phyloP scores from a whole-genome alignment of 2,113 vertebrate genomes.

The Gavia stellata region DNA sequence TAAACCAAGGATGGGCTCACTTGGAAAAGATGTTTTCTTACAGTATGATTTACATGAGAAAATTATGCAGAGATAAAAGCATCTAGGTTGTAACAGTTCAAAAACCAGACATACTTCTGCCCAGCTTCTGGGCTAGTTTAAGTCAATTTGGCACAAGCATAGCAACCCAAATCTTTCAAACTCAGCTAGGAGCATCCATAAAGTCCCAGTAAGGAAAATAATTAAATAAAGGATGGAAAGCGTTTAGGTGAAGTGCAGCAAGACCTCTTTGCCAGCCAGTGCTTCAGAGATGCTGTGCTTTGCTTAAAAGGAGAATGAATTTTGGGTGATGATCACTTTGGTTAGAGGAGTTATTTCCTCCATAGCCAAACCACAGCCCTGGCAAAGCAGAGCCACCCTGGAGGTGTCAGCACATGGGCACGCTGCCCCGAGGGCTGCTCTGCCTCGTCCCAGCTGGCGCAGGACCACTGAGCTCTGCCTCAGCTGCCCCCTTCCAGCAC shows the following conservation, averaged over 20 bases:
- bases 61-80: background rate
- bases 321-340: background rate
- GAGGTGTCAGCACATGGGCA: background rate
- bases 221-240: background rate
- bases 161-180: background rate
- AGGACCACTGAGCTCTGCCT: background rate
- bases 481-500: background rate
- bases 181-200: background rate
- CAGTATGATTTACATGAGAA: background rate
- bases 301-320: background rate
- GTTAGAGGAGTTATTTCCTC: background rate
- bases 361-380: background rate
- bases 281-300: background rate
- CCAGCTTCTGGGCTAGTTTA: background rate
- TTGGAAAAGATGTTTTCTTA: background rate
- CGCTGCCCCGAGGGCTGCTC: rapidly evolving
- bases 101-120: background rate
- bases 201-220: background rate
- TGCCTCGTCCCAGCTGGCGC: background rate
- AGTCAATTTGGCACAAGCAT: background rate
- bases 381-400: background rate
- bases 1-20: background rate
- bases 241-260: background rate
- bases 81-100: background rate
- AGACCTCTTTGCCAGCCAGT: background rate